Conservation (phyloP, 2,113 vertebrate genomes). For the Dromiciops gliroides region DNA sequence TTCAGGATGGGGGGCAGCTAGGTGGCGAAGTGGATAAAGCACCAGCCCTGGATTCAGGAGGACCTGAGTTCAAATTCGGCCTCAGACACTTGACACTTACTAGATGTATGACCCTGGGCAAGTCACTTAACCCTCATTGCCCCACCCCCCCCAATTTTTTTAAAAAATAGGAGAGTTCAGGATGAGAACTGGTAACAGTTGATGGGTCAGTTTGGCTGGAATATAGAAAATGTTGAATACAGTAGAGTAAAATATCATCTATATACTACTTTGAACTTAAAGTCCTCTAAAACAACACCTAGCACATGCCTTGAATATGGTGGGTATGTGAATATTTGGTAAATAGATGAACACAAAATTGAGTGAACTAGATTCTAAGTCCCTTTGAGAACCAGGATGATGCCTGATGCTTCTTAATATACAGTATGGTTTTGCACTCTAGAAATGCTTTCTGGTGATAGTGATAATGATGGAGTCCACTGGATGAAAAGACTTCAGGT, state of each 20-base stretch:
- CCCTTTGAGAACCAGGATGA: neutral
- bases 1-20: neutral
- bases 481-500: neutral
- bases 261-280: neutral
- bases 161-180: neutral
- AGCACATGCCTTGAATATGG: neutral
- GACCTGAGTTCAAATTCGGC: too few relatives aligned
- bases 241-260: neutral
- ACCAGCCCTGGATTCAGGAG: too few relatives aligned
- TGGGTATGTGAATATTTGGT: neutral
- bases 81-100: too few relatives aligned
- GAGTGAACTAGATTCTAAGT: neutral
- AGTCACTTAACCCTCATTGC: too few relatives aligned
- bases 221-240: neutral
- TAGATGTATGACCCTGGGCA: too few relatives aligned
- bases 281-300: neutral
- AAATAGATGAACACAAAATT: neutral
- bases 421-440: neutral
- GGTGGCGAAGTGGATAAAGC: too few relatives aligned
- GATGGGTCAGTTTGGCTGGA: neutral
- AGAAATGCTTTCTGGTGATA: neutral
- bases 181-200: neutral
- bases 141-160: too few relatives aligned
- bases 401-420: neutral
- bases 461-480: neutral